A percentile compares a stretch with the other conserved stretches of the same genome.
phyloP scores from a whole-genome alignment of 2,888 invertebrate species.

The Perizoma affinitatum region DNA sequence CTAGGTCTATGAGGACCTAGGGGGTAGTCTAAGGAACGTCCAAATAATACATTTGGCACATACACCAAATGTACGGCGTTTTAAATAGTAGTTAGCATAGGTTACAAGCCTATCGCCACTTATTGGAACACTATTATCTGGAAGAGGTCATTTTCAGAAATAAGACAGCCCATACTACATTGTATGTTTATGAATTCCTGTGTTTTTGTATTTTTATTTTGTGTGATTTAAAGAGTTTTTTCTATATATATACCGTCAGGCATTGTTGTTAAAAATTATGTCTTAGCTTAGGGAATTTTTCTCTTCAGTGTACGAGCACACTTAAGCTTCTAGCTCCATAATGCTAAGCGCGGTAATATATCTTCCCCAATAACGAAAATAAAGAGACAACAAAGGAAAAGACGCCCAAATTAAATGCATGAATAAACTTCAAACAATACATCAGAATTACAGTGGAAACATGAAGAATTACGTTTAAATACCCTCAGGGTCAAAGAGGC shows the following conservation, averaged over 20 bases:
- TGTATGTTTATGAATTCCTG: too few relatives aligned
- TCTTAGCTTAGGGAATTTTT: slow-evolving; percentile 5
- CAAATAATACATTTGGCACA: too few relatives aligned
- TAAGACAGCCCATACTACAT: too few relatives aligned
- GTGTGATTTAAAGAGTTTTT: too few relatives aligned
- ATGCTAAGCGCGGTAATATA: slow-evolving; percentile 32
- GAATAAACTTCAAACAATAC: slow-evolving; percentile 44
- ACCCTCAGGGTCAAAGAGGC: slow-evolving; percentile 43
- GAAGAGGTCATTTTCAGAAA: too few relatives aligned
- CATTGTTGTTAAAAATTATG: slow-evolving; percentile 8
- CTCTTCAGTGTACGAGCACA: slow-evolving; percentile 14
- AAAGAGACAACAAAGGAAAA: slow-evolving; percentile 36
- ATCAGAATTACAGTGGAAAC: slow-evolving; percentile 39
- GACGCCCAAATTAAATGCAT: slow-evolving; percentile 37
- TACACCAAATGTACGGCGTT: too few relatives aligned
- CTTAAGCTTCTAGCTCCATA: slow-evolving; percentile 18
- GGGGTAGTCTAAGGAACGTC: too few relatives aligned
- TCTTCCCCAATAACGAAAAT: slow-evolving; percentile 31
- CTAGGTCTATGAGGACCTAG: too few relatives aligned
- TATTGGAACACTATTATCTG: too few relatives aligned
- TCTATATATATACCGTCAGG: not conserved
- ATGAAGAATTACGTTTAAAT: slow-evolving; percentile 52
- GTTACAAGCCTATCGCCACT: too few relatives aligned
- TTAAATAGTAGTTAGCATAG: too few relatives aligned
- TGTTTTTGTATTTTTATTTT: too few relatives aligned